Percentiles rank a stretch among this genome's conserved stretches.
Evolutionary conservation across 2,113 vertebrate genomes (phyloP).

Genomic region (Pycnonotus jocosus): DNA sequence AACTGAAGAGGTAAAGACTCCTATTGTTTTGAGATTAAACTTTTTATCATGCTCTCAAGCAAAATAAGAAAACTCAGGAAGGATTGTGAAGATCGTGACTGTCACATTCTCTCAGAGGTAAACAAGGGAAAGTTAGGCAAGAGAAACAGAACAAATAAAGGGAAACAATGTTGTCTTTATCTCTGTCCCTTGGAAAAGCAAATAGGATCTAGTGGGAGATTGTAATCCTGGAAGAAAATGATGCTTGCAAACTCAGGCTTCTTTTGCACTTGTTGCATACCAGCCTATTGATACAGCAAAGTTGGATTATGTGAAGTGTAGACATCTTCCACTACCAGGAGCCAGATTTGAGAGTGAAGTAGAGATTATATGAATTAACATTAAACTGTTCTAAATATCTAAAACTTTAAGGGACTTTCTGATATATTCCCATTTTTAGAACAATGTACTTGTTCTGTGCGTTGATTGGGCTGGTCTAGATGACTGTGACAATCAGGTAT

Average conservation of each 20-base stretch:
- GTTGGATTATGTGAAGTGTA: neutral
- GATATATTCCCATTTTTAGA: neutral
- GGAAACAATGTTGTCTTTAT: neutral
- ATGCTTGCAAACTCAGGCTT: neutral
- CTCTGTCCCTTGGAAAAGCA: neutral
- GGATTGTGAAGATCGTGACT: neutral
- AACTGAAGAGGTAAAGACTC: neutral
- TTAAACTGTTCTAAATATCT: neutral
- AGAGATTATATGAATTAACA: neutral
- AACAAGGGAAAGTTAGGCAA: neutral
- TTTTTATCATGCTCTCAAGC: neutral
- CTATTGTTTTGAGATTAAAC: neutral
- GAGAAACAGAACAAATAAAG: neutral
- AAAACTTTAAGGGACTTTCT: neutral
- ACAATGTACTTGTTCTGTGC: neutral
- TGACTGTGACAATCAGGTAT: neutral
- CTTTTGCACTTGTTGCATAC: neutral
- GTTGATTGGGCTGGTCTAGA: neutral
- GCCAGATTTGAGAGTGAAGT: neutral
- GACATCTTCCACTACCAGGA: neutral
- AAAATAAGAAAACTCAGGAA: neutral
- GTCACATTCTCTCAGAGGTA: neutral
- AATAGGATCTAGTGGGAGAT: neutral
- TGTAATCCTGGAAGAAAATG: neutral
- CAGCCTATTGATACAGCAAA: neutral